Conservation (phyloP, 2,888 invertebrate genomes). For the Spodoptera exigua region DNA sequence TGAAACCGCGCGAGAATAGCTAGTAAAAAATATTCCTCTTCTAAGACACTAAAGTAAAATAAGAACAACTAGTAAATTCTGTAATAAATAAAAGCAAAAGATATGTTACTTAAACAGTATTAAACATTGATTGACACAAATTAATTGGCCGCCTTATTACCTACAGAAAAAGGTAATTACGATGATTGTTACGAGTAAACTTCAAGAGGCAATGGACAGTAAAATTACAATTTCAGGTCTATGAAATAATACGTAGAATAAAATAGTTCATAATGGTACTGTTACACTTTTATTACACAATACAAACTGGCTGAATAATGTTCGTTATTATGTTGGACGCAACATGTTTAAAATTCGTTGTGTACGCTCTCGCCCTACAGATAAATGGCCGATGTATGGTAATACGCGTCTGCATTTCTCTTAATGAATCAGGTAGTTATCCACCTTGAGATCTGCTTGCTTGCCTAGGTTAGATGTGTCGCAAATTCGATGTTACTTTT, state of each 20-base stretch:
- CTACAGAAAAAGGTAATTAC: constrained; percentile 11
- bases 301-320: constrained; percentile 34
- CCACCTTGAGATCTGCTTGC: background rate
- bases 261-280: constrained; percentile 44
- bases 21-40: too few species aligned
- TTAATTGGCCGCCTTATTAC: constrained; percentile 12
- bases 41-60: too few species aligned
- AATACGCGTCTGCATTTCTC: constrained; percentile 34
- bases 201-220: constrained; percentile 21
- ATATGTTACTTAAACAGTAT: background rate
- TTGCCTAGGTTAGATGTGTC: constrained; percentile 1
- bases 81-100: background rate
- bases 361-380: constrained; percentile 42
- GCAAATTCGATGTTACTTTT: too few species aligned
- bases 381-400: constrained; percentile 39
- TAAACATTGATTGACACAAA: constrained; percentile 4
- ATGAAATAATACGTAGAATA: constrained; percentile 44
- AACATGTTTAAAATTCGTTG: constrained; percentile 41
- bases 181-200: constrained; percentile 22
- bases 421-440: constrained; percentile 15
- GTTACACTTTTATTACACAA: constrained; percentile 50
- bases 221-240: constrained; percentile 34
- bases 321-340: constrained; percentile 28
- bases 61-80: background rate
- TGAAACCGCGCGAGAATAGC: too few species aligned